phyloP scores from a whole-genome alignment of 2,888 invertebrate genomes.

The Glaucopsyche alexis region DNA sequence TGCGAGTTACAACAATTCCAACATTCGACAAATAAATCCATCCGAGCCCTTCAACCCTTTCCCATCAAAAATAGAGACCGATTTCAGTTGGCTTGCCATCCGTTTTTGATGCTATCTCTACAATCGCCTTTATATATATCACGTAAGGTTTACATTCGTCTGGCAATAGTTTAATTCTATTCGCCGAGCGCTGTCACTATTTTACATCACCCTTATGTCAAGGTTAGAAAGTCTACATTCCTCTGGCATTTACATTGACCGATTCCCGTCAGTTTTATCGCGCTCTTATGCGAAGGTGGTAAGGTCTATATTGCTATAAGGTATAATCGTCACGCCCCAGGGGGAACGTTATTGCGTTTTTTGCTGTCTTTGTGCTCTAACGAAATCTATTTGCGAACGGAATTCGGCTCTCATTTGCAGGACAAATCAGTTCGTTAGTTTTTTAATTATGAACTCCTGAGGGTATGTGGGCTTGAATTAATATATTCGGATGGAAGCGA shows the following conservation, averaged over 20 bases:
- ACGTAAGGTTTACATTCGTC: neutral
- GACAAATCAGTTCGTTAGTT: conserved; percentile 37
- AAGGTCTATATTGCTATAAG: neutral
- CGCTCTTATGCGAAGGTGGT: neutral
- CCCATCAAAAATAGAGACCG: conserved; percentile 14
- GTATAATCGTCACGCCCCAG: neutral
- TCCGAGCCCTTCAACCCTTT: conserved; percentile 15
- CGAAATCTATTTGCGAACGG: conserved; percentile 47
- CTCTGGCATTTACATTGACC: neutral
- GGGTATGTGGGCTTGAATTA: conserved; percentile 5
- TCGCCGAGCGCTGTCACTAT: neutral
- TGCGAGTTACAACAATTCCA: conserved; percentile 13
- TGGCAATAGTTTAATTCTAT: neutral
- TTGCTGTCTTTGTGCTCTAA: conserved; percentile 44
- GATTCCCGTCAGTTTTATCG: neutral
- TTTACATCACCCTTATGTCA: neutral
- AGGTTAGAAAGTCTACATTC: neutral
- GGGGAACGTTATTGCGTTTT: conserved; percentile 17
- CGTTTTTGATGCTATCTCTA: neutral
- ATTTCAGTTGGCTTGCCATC: neutral
- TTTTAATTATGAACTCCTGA: conserved; percentile 23
- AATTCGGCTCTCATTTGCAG: conserved; percentile 39
- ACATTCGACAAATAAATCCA: conserved; percentile 29
- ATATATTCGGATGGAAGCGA: conserved; percentile 7
- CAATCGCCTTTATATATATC: neutral